Conservation (phyloP, 2,797 vertebrate genomes). For the Danio aesculapii region DNA sequence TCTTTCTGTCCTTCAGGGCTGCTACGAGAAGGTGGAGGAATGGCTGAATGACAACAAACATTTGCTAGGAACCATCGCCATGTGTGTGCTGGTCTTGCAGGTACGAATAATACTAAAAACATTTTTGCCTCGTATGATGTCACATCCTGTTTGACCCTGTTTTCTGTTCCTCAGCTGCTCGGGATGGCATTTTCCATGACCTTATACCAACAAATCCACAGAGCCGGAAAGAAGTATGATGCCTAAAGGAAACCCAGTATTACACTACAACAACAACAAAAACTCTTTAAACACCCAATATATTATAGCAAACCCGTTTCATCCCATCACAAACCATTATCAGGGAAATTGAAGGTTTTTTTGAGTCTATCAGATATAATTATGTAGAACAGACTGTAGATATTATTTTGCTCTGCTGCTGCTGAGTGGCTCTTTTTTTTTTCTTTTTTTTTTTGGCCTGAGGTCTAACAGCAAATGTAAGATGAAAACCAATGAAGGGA, state of each 20-base stretch:
- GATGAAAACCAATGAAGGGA: slow-evolving; percentile 13
- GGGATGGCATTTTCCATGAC: slow-evolving; percentile 99
- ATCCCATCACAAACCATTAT: slow-evolving; percentile 15
- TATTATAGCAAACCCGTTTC: slow-evolving; percentile 10
- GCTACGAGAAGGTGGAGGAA: slow-evolving; percentile 91
- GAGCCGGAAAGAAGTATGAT: slow-evolving; percentile 94
- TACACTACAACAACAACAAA: neutral
- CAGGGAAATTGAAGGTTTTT: neutral
- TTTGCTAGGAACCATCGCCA: slow-evolving; percentile 91
- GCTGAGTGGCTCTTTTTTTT: neutral
- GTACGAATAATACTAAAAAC: slow-evolving; percentile 68
- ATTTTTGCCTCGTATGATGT: neutral
- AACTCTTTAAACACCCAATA: slow-evolving; percentile 15
- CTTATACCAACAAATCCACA: slow-evolving; percentile 97
- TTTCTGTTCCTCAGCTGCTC: slow-evolving; percentile 85
- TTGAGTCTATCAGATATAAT: slow-evolving; percentile 4
- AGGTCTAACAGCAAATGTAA: slow-evolving; percentile 19
- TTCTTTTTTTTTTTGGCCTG: slow-evolving; percentile 1
- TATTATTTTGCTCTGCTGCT: slow-evolving; percentile 23
- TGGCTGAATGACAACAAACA: slow-evolving; percentile 97
- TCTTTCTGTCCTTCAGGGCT: slow-evolving; percentile 77
- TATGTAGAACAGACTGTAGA: slow-evolving; percentile 23
- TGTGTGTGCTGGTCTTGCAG: slow-evolving; percentile 96
- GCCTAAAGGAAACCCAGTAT: slow-evolving; percentile 77
- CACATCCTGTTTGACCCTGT: slow-evolving; percentile 26